Conservation (phyloP, 2,113 vertebrate species). For the Toxostoma redivivum region DNA sequence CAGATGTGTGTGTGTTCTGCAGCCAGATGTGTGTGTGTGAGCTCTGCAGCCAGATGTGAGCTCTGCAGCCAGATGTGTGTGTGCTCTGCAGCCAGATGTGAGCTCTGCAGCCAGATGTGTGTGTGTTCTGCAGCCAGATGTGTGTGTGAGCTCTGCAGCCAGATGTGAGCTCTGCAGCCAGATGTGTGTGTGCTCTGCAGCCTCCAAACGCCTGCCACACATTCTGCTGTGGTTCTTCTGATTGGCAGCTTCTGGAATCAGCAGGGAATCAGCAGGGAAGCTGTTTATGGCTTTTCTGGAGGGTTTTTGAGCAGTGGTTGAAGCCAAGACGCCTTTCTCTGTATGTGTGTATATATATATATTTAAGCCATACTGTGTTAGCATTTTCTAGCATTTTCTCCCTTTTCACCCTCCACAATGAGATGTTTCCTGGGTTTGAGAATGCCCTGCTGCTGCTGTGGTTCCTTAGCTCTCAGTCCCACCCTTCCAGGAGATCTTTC, state of each 20-base stretch:
- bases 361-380: neutral
- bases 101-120: neutral
- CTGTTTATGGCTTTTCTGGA: neutral
- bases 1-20: neutral
- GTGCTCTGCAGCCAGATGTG: neutral
- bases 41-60: neutral
- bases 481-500: neutral
- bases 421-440: neutral
- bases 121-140: neutral
- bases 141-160: neutral
- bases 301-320: neutral
- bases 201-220: rapidly evolving
- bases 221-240: neutral
- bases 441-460: neutral
- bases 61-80: neutral
- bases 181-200: neutral
- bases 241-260: neutral
- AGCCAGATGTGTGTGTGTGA: neutral
- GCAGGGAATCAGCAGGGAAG: neutral
- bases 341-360: neutral
- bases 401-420: neutral
- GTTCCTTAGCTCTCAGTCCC: neutral
- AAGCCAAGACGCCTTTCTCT: neutral
- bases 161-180: neutral
- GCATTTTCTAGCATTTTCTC: neutral